Conservation (phyloP, 2,888 invertebrate species). For the Rhamphomyia laevipes region DNA sequence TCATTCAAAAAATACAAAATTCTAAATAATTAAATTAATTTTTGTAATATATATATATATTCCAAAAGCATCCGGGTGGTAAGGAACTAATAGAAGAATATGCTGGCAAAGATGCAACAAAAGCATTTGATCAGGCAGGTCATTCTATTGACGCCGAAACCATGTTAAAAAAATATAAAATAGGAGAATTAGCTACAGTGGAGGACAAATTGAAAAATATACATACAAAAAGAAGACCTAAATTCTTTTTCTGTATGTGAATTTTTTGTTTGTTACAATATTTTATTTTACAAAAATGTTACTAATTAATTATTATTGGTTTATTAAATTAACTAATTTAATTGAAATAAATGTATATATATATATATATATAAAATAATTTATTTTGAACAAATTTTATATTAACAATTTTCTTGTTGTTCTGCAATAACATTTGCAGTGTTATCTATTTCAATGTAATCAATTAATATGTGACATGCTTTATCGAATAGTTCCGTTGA, state of each 20-base stretch:
- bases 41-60: background rate
- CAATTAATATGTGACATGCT: slow-evolving; percentile 37
- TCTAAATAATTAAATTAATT: background rate
- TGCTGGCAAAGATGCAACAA: slow-evolving; percentile 55
- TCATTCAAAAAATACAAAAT: no score
- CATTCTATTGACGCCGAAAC: slow-evolving; percentile 53
- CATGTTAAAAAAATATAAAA: slow-evolving; percentile 46
- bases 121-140: slow-evolving; percentile 51
- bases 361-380: background rate
- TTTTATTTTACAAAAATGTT: background rate
- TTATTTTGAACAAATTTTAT: no score
- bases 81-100: slow-evolving; percentile 47
- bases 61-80: slow-evolving; percentile 59
- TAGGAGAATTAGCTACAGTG: slow-evolving; percentile 49
- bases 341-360: no score
- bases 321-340: no score
- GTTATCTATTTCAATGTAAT: background rate
- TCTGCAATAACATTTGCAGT: background rate
- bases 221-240: background rate
- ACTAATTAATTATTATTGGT: background rate
- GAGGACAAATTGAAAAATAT: background rate
- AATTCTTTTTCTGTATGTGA: background rate
- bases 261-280: no score
- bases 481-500: slow-evolving; percentile 42
- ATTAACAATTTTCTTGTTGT: background rate